Evolutionary conservation across 2,113 vertebrate species (phyloP).

Genomic region (Plestiodon gilberti): DNA sequence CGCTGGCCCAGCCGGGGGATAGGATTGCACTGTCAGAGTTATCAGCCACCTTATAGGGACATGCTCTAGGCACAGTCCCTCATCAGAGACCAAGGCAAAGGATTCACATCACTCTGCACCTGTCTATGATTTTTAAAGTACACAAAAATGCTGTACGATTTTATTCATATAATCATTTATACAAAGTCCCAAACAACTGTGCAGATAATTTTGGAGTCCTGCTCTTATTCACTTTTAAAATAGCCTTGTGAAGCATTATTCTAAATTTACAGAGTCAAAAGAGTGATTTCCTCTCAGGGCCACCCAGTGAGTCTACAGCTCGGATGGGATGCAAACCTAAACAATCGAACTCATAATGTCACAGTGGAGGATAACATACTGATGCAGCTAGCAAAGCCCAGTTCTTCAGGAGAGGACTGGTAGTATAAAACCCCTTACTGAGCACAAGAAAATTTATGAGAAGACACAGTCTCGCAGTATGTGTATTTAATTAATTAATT

Average conservation of each 20-base stretch:
- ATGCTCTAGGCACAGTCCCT: neutral
- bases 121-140: neutral
- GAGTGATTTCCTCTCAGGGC: neutral
- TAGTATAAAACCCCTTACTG: neutral
- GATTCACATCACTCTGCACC: neutral
- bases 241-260: neutral
- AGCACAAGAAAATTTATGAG: neutral
- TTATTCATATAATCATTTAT: neutral
- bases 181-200: neutral
- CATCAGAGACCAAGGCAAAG: neutral
- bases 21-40: too few relatives aligned
- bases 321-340: neutral
- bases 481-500: neutral
- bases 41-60: neutral
- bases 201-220: neutral
- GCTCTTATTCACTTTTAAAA: neutral
- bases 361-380: neutral
- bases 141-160: neutral
- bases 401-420: neutral
- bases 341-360: neutral
- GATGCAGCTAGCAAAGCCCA: neutral
- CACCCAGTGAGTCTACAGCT: neutral
- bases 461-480: neutral
- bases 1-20: too few relatives aligned
- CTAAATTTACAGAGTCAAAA: neutral